Conservation (phyloP, 2,888 invertebrate genomes). For the Volucella inanis region DNA sequence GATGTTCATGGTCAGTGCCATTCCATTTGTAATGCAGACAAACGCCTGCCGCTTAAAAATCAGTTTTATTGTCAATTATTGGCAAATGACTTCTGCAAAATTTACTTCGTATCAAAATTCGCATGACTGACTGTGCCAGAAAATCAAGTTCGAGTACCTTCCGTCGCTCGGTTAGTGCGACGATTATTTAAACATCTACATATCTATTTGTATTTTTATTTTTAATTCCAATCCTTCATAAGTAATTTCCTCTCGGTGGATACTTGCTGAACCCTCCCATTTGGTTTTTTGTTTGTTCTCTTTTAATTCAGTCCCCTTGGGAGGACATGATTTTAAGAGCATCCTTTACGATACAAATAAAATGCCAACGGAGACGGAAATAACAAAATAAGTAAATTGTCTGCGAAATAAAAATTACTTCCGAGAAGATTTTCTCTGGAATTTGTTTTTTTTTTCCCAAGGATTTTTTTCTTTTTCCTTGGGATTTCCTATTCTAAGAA, state of each 20-base stretch:
- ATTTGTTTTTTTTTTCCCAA: slow-evolving; percentile 46
- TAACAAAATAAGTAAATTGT: slow-evolving; percentile 83
- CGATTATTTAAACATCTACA: slow-evolving; percentile 4
- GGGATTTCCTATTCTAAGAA: slow-evolving; percentile 3
- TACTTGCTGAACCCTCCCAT: slow-evolving; percentile 7
- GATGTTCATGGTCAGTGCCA: slow-evolving; percentile 71
- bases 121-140: slow-evolving; percentile 30
- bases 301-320: slow-evolving; percentile 41
- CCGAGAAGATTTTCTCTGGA: slow-evolving; percentile 76
- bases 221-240: slow-evolving; percentile 75
- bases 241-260: slow-evolving; percentile 71
- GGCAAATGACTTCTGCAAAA: slow-evolving; percentile 77
- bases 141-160: neutral
- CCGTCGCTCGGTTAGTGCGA: neutral
- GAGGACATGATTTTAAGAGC: slow-evolving; percentile 22
- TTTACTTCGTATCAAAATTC: slow-evolving; percentile 73
- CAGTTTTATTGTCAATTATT: slow-evolving; percentile 75
- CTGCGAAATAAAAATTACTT: slow-evolving; percentile 83
- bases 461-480: slow-evolving; percentile 35
- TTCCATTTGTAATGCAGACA: slow-evolving; percentile 57
- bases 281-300: slow-evolving; percentile 15
- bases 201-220: slow-evolving; percentile 45
- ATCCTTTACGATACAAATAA: slow-evolving; percentile 37
- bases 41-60: slow-evolving; percentile 58
- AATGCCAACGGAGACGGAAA: slow-evolving; percentile 79